Percentiles rank a stretch among this genome's conserved stretches.
phyloP scores from a whole-genome alignment of 1,140 invertebrate genomes.

The Procambarus clarkii region DNA sequence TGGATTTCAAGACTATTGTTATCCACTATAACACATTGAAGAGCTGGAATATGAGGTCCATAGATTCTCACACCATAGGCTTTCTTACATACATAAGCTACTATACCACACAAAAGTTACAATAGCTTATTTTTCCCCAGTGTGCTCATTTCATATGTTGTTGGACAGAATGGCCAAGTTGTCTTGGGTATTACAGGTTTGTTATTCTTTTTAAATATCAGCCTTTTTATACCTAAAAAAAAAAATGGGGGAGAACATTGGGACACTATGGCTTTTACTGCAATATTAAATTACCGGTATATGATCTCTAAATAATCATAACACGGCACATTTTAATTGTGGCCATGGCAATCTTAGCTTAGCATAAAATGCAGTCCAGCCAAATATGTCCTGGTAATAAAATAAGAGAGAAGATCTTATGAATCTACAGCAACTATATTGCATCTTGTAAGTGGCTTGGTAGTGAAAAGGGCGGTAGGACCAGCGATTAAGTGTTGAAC shows the following conservation, averaged over 20 bases:
- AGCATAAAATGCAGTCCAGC: not conserved
- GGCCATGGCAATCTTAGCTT: constrained; percentile 18
- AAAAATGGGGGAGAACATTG: not conserved
- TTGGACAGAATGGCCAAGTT: constrained; percentile 49
- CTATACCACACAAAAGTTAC: constrained; percentile 62
- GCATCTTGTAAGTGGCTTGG: constrained; percentile 37
- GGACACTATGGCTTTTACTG: constrained; percentile 9
- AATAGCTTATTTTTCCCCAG: constrained; percentile 63
- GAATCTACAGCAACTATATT: constrained; percentile 30
- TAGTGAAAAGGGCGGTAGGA: constrained; percentile 24
- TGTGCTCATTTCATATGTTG: constrained; percentile 63
- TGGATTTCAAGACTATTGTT: constrained; percentile 2
- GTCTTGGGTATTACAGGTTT: constrained; percentile 21
- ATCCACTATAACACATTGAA: constrained; percentile 8
- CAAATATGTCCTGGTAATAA: constrained; percentile 21
- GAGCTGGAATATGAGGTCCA: constrained; percentile 43
- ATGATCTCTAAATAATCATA: not conserved
- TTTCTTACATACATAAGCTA: constrained; percentile 59
- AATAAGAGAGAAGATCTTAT: constrained; percentile 30
- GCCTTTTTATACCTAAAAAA: constrained; percentile 38
- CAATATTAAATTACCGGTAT: not conserved
- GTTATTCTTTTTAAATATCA: constrained; percentile 3
- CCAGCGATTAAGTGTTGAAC: constrained; percentile 28
- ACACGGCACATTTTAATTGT: constrained; percentile 3
- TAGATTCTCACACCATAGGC: constrained; percentile 64